Conservation (phyloP, 2,113 vertebrate genomes). For the Ictidomys tridecemlineatus region DNA sequence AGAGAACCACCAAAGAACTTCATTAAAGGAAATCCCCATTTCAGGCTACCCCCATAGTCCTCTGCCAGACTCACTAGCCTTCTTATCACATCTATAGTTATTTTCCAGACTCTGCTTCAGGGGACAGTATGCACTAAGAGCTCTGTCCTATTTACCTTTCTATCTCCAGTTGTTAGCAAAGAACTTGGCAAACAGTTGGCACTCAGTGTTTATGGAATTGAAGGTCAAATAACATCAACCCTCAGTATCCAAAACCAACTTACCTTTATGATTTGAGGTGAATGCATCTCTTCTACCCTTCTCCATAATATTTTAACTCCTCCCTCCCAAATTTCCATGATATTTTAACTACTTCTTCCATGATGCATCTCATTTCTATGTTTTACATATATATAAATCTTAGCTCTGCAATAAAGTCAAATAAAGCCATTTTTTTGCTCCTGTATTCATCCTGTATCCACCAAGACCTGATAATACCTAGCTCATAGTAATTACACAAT, state of each 20-base stretch:
- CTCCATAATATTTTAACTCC: not conserved
- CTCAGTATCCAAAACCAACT: not conserved
- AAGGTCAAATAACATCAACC: not conserved
- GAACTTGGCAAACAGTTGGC: not conserved
- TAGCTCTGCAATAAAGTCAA: not conserved
- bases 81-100: no score
- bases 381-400: not conserved
- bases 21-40: not conserved
- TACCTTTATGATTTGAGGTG: not conserved
- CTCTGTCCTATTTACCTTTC: not conserved
- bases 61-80: not conserved
- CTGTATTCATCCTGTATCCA: no score
- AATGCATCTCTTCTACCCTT: not conserved
- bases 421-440: not conserved
- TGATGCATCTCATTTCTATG: not conserved
- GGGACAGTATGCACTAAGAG: not conserved
- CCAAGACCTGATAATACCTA: not conserved
- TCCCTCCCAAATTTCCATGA: not conserved
- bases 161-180: not conserved
- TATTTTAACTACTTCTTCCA: conserved; percentile 19
- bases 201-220: not conserved
- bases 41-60: not conserved
- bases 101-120: not conserved
- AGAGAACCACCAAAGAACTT: not conserved
- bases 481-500: not conserved